These are phyloP conservation scores for Xestia c-nigrum DNA, from an alignment of 2,888 invertebrate genomes.

Conservation along the genomic window DNA sequence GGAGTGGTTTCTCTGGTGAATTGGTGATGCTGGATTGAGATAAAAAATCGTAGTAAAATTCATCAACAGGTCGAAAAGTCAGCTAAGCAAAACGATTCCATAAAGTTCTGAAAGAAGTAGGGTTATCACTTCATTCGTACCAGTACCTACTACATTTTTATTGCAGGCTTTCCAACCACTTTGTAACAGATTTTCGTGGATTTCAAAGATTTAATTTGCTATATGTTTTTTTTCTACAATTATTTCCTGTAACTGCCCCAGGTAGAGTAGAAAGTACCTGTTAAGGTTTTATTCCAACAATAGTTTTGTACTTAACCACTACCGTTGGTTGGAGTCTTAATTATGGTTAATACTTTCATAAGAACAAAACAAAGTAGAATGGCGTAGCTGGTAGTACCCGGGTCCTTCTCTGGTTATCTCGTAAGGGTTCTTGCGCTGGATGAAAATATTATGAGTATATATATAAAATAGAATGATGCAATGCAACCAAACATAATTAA, in stretches of 20 bases:
- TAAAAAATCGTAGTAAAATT: constrained; percentile 11
- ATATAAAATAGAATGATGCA: too few relatives aligned
- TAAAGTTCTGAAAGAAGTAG: constrained; percentile 16
- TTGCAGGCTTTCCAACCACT: neutral
- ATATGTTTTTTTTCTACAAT: neutral
- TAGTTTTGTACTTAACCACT: too few relatives aligned
- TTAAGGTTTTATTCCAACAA: neutral
- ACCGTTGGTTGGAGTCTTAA: too few relatives aligned
- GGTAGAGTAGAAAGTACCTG: neutral
- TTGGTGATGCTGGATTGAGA: neutral
- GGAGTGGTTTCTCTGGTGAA: neutral
- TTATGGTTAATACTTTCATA: too few relatives aligned
- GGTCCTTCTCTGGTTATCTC: too few relatives aligned
- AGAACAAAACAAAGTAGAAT: too few relatives aligned
- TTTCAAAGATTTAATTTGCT: neutral
- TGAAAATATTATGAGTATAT: too few relatives aligned
- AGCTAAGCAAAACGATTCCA: constrained; percentile 1
- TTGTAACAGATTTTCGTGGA: neutral
- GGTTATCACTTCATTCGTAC: constrained; percentile 24
- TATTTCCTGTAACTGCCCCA: neutral
- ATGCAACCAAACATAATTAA: too few relatives aligned
- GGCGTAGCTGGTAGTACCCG: too few relatives aligned
- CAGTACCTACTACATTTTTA: neutral
- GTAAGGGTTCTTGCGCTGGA: too few relatives aligned
- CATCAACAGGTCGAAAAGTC: constrained; percentile 41